Evolutionary conservation across 2,888 invertebrate genomes (phyloP).

Genomic region (Theodoxus fluviatilis): DNA sequence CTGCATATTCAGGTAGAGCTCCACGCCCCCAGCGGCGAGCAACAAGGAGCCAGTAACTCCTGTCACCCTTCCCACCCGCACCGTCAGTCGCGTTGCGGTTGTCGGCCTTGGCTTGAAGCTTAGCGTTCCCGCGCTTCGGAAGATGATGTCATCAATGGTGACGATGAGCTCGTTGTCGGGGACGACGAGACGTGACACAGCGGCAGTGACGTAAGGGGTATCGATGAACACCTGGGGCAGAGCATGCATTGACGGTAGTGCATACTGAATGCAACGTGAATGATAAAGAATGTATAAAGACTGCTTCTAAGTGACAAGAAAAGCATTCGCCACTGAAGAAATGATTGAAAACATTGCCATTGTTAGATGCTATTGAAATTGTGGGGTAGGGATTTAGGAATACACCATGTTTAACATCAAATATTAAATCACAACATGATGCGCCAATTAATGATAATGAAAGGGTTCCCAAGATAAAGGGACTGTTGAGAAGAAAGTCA

Average conservation of each 20-base stretch:
- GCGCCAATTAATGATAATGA: too few relatives aligned
- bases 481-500: too few relatives aligned
- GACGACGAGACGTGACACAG: slow-evolving; percentile 34
- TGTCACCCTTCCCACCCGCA: slow-evolving; percentile 34
- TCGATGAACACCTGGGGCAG: not conserved
- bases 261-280: not conserved
- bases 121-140: slow-evolving; percentile 28
- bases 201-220: not conserved
- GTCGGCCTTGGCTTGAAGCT: slow-evolving; percentile 33
- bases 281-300: not conserved
- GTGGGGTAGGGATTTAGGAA: too few relatives aligned
- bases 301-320: too few relatives aligned
- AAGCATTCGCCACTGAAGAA: too few relatives aligned
- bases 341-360: too few relatives aligned
- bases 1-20: slow-evolving; percentile 33
- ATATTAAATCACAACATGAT: too few relatives aligned
- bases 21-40: slow-evolving; percentile 33
- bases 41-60: slow-evolving; percentile 33
- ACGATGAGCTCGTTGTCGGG: slow-evolving; percentile 26
- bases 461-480: too few relatives aligned
- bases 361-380: too few relatives aligned
- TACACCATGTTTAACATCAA: too few relatives aligned
- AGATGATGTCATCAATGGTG: slow-evolving; percentile 31
- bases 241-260: not conserved
- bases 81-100: slow-evolving; percentile 30